Base-by-base conservation (phyloP, 2,113 vertebrate species). In the Ammodytes dubius region DNA sequence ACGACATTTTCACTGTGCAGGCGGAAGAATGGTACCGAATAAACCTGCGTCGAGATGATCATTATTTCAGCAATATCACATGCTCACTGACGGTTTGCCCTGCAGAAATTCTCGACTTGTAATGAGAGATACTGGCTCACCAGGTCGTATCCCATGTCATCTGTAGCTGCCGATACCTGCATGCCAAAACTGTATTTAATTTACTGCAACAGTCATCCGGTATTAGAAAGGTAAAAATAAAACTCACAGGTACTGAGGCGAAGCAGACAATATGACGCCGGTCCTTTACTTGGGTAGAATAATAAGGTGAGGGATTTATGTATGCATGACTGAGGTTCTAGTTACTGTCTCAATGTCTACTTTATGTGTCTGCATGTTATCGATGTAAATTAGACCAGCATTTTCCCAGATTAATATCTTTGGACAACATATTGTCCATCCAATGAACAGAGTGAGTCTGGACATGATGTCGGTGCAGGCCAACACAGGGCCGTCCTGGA, bases 401-500 rank as follows among this genome's bases (percentile, higher is more conserved):
- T 19, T 57, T 7, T 54, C 19, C 49, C 53, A 71, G 49, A 19
- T 69, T 10, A 15, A 12, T 17, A 54, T 47, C 11, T 11, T 11
- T 27, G 8, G 6, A 12, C 11, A 15, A 19, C 59, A 60, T 10
- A 1, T 7, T 37, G 12, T 80, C 53, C 35, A 1, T 71, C 50
- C 17, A 14, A 5, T 49, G 2, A 59, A 68, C 90, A 99, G 98
- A 89, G 97, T 99, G 6, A 99, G 98, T 86, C 93, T 99, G 93
- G 98, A 99, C 89, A 99, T 99, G 97, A 95, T 98, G 97, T 99
- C 98, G 0, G 97, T 99, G 52, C 98, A 99, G 91, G 97, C 96
- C 67, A 99, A 98, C 88, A 98, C 97, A 0, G 98, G 98, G 6
- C 98, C 97, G 0, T 81, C 88, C 0, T 99, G 98, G 98, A 91